These are phyloP conservation scores for Macaca mulatta DNA, from an alignment of 2,113 vertebrate species.

Conservation along the genomic window DNA sequence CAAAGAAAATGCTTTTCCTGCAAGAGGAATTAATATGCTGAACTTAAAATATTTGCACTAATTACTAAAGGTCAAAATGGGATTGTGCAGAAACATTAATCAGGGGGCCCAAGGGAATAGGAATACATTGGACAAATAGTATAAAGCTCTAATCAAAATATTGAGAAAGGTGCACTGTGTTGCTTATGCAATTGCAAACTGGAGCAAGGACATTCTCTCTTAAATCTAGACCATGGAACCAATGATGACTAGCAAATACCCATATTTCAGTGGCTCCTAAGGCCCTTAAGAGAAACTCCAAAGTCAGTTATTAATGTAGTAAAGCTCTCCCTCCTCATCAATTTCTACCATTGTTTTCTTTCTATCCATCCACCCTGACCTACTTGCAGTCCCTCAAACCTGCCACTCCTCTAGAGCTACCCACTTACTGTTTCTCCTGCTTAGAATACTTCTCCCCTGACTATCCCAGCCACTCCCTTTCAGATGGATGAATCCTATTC, in stretches of 20 bases:
- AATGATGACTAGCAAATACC: background rate
- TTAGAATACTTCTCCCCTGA: background rate
- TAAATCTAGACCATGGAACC: slow-evolving; percentile 13
- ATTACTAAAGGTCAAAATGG: slow-evolving; percentile 79
- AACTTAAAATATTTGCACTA: slow-evolving; percentile 79
- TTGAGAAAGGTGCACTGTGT: slow-evolving; percentile 49
- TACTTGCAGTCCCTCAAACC: background rate
- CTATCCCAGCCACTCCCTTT: background rate
- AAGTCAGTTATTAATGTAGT: background rate
- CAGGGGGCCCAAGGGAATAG: slow-evolving; percentile 63
- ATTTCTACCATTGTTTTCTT: background rate
- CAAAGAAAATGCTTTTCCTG: slow-evolving; percentile 63
- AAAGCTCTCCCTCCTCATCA: too few relatives aligned
- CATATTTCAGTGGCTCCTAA: background rate
- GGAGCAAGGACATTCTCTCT: slow-evolving; percentile 38
- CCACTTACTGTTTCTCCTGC: background rate
- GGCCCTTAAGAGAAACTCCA: background rate
- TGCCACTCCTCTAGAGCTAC: background rate
- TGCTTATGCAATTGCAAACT: slow-evolving; percentile 37
- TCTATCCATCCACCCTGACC: background rate
- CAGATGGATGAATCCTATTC: background rate
- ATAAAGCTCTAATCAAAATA: slow-evolving; percentile 69
- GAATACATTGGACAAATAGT: slow-evolving; percentile 52
- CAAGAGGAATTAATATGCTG: slow-evolving; percentile 73
- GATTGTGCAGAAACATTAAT: slow-evolving; percentile 77